Conservation (phyloP, 30 jellyfish, hydroid and myxozoan genomes). For the Turritopsis rubra region DNA sequence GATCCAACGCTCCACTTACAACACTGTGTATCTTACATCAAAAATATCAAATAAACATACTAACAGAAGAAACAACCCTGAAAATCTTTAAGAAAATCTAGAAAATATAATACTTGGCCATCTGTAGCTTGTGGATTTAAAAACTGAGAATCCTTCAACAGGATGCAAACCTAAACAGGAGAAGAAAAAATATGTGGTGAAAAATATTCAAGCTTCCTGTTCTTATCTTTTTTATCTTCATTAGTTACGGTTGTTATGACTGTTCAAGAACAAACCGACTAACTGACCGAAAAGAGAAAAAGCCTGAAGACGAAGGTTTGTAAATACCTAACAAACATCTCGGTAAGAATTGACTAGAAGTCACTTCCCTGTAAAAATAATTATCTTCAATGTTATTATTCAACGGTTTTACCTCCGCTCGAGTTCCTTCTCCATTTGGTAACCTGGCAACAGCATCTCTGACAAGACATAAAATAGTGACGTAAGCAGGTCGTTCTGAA, state of each 20-base stretch:
- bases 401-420: conserved; percentile 71
- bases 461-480: conserved; percentile 85
- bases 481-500: conserved; percentile 95
- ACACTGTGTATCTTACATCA: conserved; percentile 73
- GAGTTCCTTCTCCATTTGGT: conserved; percentile 98
- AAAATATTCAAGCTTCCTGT: background rate
- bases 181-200: too few relatives aligned
- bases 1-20: conserved; percentile 95
- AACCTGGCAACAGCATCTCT: conserved; percentile 98
- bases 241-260: too few relatives aligned
- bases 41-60: background rate
- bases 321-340: too few relatives aligned
- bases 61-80: background rate
- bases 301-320: too few relatives aligned
- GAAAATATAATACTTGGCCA: background rate
- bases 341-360: too few relatives aligned
- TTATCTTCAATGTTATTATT: background rate
- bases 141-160: conserved; percentile 79
- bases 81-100: too few relatives aligned
- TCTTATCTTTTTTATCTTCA: too few relatives aligned
- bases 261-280: too few relatives aligned
- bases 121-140: conserved; percentile 89
- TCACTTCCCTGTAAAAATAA: background rate
- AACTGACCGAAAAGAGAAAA: too few relatives aligned
- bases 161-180: conserved; percentile 80